Evolutionary conservation across 2,113 vertebrate genomes (phyloP), one percentile per base, ranked within the genome.

Genomic region (Calyptomena viridis): DNA sequence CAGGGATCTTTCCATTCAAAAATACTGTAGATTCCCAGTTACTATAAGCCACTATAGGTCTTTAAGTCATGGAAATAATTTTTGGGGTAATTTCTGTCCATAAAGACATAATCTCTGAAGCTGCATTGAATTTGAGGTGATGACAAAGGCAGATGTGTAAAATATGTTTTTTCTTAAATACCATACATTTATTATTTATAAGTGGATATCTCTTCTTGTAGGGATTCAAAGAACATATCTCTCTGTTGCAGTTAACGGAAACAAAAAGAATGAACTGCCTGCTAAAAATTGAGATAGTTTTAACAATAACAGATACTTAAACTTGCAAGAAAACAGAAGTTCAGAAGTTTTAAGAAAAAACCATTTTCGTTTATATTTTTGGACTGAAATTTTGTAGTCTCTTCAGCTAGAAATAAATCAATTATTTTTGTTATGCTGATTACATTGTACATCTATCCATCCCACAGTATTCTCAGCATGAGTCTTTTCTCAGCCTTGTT

Each of bases 381-480:
- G 21, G n/a, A 66, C 0, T 4, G 23, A 93, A 87, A 62, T 87
- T 82, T 87, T 73, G 25, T 18, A 23, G 31, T 53, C 37, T 37
- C 21, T 84, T 87, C 58, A 46, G n/a, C 25, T 85, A 55, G 23
- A 49, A 58, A 8, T 47, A 79, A 1, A 16, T 5, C 25, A 74
- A 93, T 95, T 84, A 31, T 74, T 89, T 95, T 75, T 77, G 33
- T 76, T 95, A 83, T 73, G 28, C 31, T 82, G 59, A 90, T 91
- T 95, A 71, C 31, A 66, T 8, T 64, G 50, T 69, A 83, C 50
- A 55, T 81, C 31, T 92, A 22, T 69, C 27, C 7, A 12, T 46
- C 47, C 46, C 18, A 72, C 2, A 7, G 30, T 37, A 56, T 33
- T 89, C 89, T 52, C 73, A 90, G 73, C 9, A 1, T 71, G 67